Conservation (phyloP, 2,113 vertebrate genomes). For the Cyprinodon brontotheroides region DNA sequence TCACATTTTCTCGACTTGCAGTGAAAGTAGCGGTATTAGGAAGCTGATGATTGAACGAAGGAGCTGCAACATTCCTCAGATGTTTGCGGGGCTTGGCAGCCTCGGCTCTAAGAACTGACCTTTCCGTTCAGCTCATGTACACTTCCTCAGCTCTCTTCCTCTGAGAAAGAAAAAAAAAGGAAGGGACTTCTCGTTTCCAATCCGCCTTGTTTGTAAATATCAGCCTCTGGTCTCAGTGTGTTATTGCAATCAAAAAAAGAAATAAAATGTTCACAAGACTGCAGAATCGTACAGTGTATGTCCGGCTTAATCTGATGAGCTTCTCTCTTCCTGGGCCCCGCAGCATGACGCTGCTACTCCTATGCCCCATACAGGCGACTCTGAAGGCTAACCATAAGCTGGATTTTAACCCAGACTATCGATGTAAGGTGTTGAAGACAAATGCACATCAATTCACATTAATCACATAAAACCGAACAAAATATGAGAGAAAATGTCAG, state of each 20-base stretch:
- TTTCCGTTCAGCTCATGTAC: slow-evolving; percentile 44
- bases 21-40: slow-evolving; percentile 13
- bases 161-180: not conserved
- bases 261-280: too few relatives aligned
- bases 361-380: too few relatives aligned
- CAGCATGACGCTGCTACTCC: too few relatives aligned
- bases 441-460: too few relatives aligned
- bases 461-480: too few relatives aligned
- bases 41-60: slow-evolving; percentile 3
- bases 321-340: too few relatives aligned
- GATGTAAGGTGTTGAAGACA: too few relatives aligned
- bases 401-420: too few relatives aligned
- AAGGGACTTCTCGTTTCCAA: slow-evolving; percentile 24
- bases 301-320: too few relatives aligned
- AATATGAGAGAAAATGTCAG: too few relatives aligned
- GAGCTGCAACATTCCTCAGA: slow-evolving; percentile 63
- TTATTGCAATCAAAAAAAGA: slow-evolving; percentile 21
- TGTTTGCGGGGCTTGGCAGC: slow-evolving; percentile 54
- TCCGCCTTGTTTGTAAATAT: slow-evolving; percentile 14
- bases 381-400: too few relatives aligned
- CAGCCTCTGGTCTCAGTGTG: slow-evolving; percentile 34
- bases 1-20: not conserved
- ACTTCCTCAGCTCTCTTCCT: slow-evolving; percentile 34
- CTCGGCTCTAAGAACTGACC: slow-evolving; percentile 25
- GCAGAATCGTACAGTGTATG: too few relatives aligned